Evolutionary conservation across 1,140 invertebrate species (phyloP).

Genomic region (Drosophila pectinifera): DNA sequence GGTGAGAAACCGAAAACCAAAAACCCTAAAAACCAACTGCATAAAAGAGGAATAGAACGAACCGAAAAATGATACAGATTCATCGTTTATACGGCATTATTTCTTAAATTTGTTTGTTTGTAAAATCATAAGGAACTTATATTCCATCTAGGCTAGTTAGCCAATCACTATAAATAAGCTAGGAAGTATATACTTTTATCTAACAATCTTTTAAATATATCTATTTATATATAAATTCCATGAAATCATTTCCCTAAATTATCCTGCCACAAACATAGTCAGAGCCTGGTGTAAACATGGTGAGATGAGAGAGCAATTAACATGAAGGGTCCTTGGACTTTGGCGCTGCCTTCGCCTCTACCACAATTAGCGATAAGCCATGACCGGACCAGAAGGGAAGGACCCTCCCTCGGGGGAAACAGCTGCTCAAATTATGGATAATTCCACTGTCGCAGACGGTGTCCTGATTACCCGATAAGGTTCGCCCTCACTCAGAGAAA

Average conservation of each 20-base stretch:
- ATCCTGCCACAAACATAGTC: conserved; percentile 13
- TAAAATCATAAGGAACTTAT: too few relatives aligned
- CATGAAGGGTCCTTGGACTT: conserved; percentile 70
- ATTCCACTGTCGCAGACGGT: conserved; percentile 43
- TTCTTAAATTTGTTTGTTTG: neutral
- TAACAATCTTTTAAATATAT: too few relatives aligned
- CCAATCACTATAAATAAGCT: too few relatives aligned
- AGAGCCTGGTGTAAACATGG: neutral
- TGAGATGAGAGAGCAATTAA: conserved; percentile 61
- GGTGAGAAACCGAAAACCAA: conserved; percentile 50
- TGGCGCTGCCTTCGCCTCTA: conserved; percentile 42
- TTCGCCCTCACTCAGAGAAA: conserved; percentile 29
- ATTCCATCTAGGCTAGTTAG: too few relatives aligned
- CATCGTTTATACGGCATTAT: neutral
- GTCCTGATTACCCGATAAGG: conserved; percentile 48
- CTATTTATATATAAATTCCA: neutral
- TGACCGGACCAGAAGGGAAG: conserved; percentile 26
- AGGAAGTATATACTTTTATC: too few relatives aligned
- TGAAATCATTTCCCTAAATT: neutral
- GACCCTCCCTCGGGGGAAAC: conserved; percentile 35
- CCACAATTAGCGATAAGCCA: conserved; percentile 78
- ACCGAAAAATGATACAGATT: conserved; percentile 10
- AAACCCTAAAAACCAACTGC: conserved; percentile 31
- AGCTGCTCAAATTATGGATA: conserved; percentile 68
- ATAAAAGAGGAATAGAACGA: conserved; percentile 13